These are phyloP conservation scores for Eurois occulta DNA, from an alignment of 2,888 invertebrate genomes.

Conservation along the genomic window DNA sequence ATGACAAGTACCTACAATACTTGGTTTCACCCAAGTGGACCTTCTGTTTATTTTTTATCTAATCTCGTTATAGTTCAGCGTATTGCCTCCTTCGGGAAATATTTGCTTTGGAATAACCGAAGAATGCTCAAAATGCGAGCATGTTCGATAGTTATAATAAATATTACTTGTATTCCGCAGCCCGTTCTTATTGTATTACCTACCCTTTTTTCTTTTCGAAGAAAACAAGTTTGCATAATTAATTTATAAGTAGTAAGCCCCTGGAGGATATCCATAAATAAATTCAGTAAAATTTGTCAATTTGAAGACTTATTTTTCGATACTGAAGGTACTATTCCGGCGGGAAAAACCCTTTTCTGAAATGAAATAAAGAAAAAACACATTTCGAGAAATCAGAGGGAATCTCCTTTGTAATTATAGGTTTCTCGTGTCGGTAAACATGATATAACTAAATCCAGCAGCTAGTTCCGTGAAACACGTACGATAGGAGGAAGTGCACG, in stretches of 20 bases:
- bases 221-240: conserved; percentile 37
- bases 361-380: background rate
- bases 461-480: background rate
- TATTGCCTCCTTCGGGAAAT: conserved; percentile 35
- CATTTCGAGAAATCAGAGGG: background rate
- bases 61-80: background rate
- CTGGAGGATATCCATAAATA: background rate
- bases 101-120: conserved; percentile 55
- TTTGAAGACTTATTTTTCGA: conserved; percentile 3
- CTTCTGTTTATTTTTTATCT: conserved; percentile 31
- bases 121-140: conserved; percentile 37
- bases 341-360: conserved; percentile 4
- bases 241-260: conserved; percentile 19
- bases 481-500: background rate
- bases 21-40: background rate
- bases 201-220: conserved; percentile 18
- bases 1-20: background rate
- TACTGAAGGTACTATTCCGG: background rate
- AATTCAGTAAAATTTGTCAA: conserved; percentile 11
- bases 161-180: conserved; percentile 19
- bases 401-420: background rate
- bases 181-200: conserved; percentile 6
- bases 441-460: background rate
- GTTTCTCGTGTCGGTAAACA: background rate
- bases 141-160: conserved; percentile 7